A percentile compares a stretch with the other conserved stretches of the same genome.
Conservation (phyloP, 2,797 vertebrate genomes). For the Clarias platycephalus region DNA sequence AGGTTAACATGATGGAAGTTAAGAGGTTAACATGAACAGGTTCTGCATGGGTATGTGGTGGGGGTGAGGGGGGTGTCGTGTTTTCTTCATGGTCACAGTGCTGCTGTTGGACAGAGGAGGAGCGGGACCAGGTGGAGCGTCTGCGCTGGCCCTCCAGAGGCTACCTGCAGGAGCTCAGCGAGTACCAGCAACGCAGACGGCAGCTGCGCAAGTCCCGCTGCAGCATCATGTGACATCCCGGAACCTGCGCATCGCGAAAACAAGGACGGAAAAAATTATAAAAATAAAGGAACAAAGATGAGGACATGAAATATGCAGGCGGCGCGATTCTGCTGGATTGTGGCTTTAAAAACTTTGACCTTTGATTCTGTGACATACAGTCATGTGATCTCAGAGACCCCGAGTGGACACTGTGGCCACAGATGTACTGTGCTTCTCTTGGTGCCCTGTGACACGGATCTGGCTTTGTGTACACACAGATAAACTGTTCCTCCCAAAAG, state of each 20-base stretch:
- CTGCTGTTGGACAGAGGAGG: conserved; percentile 79
- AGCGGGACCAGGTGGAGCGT: conserved; percentile 89
- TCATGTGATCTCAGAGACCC: conserved; percentile 37
- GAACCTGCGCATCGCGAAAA: conserved; percentile 36
- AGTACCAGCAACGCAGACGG: conserved; percentile 89
- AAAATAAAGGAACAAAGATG: conserved; percentile 17
- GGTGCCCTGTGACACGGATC: conserved; percentile 28
- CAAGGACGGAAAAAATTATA: background rate
- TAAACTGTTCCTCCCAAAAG: conserved; percentile 26
- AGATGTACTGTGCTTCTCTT: conserved; percentile 26
- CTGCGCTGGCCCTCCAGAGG: conserved; percentile 90
- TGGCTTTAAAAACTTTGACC: conserved; percentile 50
- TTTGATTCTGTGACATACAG: conserved; percentile 50
- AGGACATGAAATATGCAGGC: background rate
- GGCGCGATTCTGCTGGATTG: conserved; percentile 17
- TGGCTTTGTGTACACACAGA: conserved; percentile 22
- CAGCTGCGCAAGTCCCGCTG: conserved; percentile 90
- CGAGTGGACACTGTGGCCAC: conserved; percentile 31
- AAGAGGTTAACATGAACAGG: background rate
- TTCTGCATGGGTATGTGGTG: background rate
- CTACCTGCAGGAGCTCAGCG: conserved; percentile 93
- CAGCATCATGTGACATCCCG: conserved; percentile 81
- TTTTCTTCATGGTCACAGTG: conserved; percentile 47
- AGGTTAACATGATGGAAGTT: background rate
- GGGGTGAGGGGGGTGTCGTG: conserved; percentile 15